Evolutionary conservation across 2,113 vertebrate species (phyloP), one percentile per base, ranked within the genome.

Genomic region (Embiotoca jacksoni): DNA sequence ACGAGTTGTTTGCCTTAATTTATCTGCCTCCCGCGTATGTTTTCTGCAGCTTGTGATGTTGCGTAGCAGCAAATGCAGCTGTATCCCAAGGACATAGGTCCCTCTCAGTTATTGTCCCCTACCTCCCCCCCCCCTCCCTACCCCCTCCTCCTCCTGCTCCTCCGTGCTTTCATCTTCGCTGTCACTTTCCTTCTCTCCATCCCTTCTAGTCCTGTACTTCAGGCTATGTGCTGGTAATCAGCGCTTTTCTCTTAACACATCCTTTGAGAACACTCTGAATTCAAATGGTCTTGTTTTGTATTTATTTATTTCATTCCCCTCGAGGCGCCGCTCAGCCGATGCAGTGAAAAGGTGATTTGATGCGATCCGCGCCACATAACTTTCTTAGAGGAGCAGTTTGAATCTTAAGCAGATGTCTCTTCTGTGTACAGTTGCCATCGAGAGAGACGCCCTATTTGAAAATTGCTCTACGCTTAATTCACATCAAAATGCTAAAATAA

Each of bases 341-440:
- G 72, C 75, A 64, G 58, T 52, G 78, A 88, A 82, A 86, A 83
- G 81, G 86, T 71, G 77, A 87, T 85, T 81, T 81, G 83, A 88
- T 78, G 83, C 3, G 33, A 73, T 71, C 55, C 31, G 6, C 7
- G 37, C 62, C 57, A 59, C 80, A 72, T 59, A 72, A 84, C 85
- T 77, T 66, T 83, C 75, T 57, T 8, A 52, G 67, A 72, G 52
- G 52, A 72, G 69, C 57, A 11, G 56, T 67, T 71, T 83, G 77
- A 83, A 85, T 83, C 57, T 80, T 62, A 85, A 81, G 55, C 46
- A 83, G 63, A 49, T 61, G 73, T 37, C 35, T 66, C 52, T 50
- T 46, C 36, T 5, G 35, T 60, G 49, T 66, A 70, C 56, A 60
- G 44, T 47, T 31, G 6, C 71, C 63, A 79, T 78, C 75, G 56